These are phyloP conservation scores for Scaptomyza flava DNA, from an alignment of 2,888 invertebrate species.

Conservation along the genomic window DNA sequence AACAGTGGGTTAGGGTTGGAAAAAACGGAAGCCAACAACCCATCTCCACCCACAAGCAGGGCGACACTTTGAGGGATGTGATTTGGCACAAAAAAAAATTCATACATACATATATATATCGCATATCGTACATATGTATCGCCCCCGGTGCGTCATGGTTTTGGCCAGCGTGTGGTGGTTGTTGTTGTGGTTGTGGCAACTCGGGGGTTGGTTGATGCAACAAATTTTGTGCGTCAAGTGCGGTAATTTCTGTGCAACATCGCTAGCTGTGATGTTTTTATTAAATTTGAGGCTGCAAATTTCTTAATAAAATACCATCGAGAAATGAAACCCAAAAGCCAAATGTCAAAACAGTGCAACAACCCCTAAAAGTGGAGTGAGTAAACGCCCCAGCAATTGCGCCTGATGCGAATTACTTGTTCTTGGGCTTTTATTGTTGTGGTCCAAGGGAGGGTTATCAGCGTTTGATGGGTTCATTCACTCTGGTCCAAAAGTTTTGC, in stretches of 20 bases:
- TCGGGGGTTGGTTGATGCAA: not conserved
- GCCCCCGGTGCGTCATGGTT: constrained; percentile 42
- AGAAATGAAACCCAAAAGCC: constrained; percentile 48
- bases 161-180: constrained; percentile 11
- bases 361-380: constrained; percentile 18
- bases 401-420: constrained; percentile 68
- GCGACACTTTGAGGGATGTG: constrained; percentile 49
- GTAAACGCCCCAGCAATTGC: constrained; percentile 58
- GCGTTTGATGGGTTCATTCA: constrained; percentile 72
- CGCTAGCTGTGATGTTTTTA: constrained; percentile 66
- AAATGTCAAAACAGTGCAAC: constrained; percentile 1
- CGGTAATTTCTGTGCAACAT: constrained; percentile 58
- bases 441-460: constrained; percentile 46
- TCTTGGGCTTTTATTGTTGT: constrained; percentile 51
- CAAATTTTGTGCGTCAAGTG: constrained; percentile 47
- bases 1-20: constrained; percentile 23
- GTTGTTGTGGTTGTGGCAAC: not conserved
- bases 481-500: constrained; percentile 42
- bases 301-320: constrained; percentile 75
- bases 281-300: constrained; percentile 71
- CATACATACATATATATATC: not conserved
- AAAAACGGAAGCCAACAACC: constrained; percentile 41
- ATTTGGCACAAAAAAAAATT: constrained; percentile 19
- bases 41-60: not conserved
- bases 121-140: constrained; percentile 6